Conservation (phyloP, 2,113 vertebrate species). For the Sardina pilchardus region DNA sequence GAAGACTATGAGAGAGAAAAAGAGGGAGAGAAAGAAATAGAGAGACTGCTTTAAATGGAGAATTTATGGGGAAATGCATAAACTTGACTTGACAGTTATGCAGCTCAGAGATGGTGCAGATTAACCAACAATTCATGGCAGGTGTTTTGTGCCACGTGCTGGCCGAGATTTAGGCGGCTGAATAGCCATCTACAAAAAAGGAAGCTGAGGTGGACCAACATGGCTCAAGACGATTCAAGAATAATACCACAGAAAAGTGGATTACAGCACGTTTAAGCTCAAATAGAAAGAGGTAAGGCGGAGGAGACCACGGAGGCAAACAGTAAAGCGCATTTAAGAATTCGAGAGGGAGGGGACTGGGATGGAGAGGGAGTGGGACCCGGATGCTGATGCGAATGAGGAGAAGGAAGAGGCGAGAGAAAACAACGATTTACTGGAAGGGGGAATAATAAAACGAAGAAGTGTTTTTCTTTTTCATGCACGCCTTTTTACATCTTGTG, state of each 20-base stretch:
- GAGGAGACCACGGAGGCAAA: slow-evolving; percentile 19
- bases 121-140: slow-evolving; percentile 18
- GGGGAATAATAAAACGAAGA: slow-evolving; percentile 49
- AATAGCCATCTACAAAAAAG: background rate
- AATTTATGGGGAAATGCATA: background rate
- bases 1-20: background rate
- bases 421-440: slow-evolving; percentile 76
- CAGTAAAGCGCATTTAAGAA: slow-evolving; percentile 38
- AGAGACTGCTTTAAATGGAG: background rate
- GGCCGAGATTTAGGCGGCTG: background rate
- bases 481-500: background rate
- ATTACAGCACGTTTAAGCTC: background rate
- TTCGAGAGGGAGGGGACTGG: slow-evolving; percentile 38
- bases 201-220: background rate
- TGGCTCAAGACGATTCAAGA: background rate
- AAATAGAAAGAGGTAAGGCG: slow-evolving; percentile 28
- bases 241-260: slow-evolving; percentile 4
- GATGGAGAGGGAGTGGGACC: slow-evolving; percentile 58
- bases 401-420: slow-evolving; percentile 68
- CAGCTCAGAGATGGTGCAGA: background rate
- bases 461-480: slow-evolving; percentile 24
- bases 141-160: background rate
- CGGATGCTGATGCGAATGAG: slow-evolving; percentile 72
- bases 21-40: background rate
- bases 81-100: slow-evolving; percentile 3